Evolutionary conservation across 2,888 invertebrate genomes (phyloP).

Genomic region (Pinctada fucata): DNA sequence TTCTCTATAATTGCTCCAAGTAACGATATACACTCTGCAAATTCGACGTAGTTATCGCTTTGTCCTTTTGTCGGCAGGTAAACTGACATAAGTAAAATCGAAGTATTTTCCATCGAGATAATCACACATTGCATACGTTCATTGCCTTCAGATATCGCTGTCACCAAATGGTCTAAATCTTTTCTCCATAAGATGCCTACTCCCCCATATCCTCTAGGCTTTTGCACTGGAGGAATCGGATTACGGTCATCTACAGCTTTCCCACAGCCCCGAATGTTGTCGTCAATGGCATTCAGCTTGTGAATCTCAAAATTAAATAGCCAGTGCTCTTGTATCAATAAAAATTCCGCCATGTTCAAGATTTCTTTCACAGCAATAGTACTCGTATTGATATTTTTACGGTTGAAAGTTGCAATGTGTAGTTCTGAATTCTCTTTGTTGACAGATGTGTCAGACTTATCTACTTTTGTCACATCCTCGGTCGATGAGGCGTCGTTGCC

Average conservation of each 20-base stretch:
- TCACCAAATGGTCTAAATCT: background rate
- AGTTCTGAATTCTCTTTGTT: too few relatives aligned
- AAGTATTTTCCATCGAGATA: background rate
- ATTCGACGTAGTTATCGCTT: background rate
- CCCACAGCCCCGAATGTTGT: background rate
- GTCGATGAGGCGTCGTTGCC: too few relatives aligned
- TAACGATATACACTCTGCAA: background rate
- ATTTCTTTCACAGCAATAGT: background rate
- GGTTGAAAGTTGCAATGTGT: too few relatives aligned
- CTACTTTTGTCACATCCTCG: too few relatives aligned
- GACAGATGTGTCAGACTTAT: too few relatives aligned
- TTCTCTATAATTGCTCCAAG: background rate
- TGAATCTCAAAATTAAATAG: conserved; percentile 5
- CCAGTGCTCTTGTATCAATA: conserved; percentile 19
- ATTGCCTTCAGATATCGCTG: background rate
- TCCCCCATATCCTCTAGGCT: conserved; percentile 22
- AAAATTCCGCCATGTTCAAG: background rate
- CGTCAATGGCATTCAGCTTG: background rate
- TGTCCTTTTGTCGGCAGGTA: background rate
- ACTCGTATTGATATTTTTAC: conserved; percentile 20
- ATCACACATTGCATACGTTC: conserved; percentile 1
- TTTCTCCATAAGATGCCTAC: conserved; percentile 10
- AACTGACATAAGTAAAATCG: background rate
- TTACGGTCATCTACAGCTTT: conserved; percentile 10
- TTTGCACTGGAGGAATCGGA: conserved; percentile 12